phyloP scores from a whole-genome alignment of 1,140 invertebrate genomes.

The Drosophila setifemur region DNA sequence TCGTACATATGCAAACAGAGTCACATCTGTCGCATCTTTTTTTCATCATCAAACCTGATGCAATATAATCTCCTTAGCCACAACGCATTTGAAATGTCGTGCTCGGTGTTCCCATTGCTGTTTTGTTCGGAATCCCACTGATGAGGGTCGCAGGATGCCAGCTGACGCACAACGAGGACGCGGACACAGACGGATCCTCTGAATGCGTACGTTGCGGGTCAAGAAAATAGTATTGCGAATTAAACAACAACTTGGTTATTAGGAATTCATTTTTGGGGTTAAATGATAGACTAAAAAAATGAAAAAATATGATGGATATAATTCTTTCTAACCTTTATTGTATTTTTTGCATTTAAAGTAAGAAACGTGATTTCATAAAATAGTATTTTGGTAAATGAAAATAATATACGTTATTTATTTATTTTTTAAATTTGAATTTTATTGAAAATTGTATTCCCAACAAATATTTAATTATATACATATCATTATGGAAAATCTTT shows the following conservation, averaged over 20 bases:
- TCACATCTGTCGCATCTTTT: constrained; percentile 44
- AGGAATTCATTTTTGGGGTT: no score
- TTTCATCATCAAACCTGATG: constrained; percentile 40
- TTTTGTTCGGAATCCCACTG: constrained; percentile 63
- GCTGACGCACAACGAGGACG: constrained; percentile 57
- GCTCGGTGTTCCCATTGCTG: constrained; percentile 46
- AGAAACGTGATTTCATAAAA: no score
- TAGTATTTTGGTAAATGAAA: no score
- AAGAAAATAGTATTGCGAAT: background rate
- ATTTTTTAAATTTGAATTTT: no score
- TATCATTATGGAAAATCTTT: no score
- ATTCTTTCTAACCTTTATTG: no score
- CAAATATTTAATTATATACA: no score
- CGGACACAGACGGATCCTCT: constrained; percentile 7
- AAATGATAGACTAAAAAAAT: background rate
- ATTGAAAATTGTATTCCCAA: no score
- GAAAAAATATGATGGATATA: background rate
- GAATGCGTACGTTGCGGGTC: background rate
- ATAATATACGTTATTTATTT: no score
- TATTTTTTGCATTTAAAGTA: no score
- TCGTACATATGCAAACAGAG: constrained; percentile 19
- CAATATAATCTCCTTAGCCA: constrained; percentile 55
- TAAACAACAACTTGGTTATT: no score
- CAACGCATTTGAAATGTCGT: constrained; percentile 49
- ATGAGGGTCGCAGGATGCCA: constrained; percentile 64